phyloP scores from a whole-genome alignment of 64 coral and sea anemone genomes.

The Trachythela sp. region DNA sequence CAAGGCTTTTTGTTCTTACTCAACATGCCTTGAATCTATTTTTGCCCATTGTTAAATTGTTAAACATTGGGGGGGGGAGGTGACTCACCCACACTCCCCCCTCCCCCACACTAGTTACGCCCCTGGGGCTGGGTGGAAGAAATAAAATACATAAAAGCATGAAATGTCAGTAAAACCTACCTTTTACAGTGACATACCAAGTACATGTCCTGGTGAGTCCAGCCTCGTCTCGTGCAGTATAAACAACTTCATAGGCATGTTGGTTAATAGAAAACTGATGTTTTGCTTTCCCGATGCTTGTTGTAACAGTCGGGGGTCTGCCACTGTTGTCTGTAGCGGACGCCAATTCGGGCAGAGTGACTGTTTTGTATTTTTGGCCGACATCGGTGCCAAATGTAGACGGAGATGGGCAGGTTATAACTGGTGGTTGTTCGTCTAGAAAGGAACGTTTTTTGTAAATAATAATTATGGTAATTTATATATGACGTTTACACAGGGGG shows the following conservation, averaged over 20 bases:
- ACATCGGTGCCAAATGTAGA: conserved; percentile 48
- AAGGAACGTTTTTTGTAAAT: too few species aligned
- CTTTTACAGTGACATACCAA: conserved; percentile 68
- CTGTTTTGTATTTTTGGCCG: conserved; percentile 28
- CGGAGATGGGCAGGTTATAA: conserved; percentile 53
- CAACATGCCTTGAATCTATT: too few species aligned
- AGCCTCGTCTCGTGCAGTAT: conserved; percentile 65
- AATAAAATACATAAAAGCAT: not conserved
- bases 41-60: too few species aligned
- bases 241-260: conserved; percentile 52
- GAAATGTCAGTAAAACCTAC: not conserved
- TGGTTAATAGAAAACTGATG: conserved; percentile 56
- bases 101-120: too few species aligned
- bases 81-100: too few species aligned
- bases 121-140: too few species aligned
- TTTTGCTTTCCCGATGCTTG: conserved; percentile 36
- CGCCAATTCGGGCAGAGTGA: conserved; percentile 49
- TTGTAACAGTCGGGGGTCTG: conserved; percentile 44
- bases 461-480: too few species aligned
- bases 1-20: too few species aligned
- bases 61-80: too few species aligned
- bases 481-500: too few species aligned
- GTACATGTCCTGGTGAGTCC: conserved; percentile 54
- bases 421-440: conserved; percentile 30
- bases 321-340: conserved; percentile 71